Base-by-base conservation (phyloP, 2,888 invertebrate species). In the Cyclophora punctaria region DNA sequence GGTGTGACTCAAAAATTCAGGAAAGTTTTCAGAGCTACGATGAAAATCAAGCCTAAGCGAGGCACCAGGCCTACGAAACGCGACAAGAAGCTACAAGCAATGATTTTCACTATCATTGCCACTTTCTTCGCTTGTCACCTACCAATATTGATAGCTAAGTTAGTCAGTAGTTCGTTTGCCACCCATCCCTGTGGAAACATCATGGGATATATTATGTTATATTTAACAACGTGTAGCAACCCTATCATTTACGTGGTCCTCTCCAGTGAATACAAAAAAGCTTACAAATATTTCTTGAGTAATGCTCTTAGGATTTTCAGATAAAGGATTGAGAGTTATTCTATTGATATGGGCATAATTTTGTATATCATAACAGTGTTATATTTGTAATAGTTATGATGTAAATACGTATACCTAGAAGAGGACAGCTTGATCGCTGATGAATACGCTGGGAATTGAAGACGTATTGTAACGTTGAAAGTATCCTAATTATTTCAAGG, bases 201-300 rank as follows among this genome's bases (percentile, higher is more conserved):
- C 2, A 51, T 51, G 5, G 53, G 56, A 0, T 56, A 53, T 41
- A 42, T 56, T 7, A 35, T 53, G 3, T 33, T 56, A n/a, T 56
- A 53, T 34, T 35, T 49, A 3, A 49, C 54, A 0, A 51, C 50
- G 20, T 55, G 58, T 35, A 47, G 49, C 5, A 58, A 60, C 7
- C 59, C 59, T 20, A 40, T 60, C 1, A 53, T 56, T 4, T 60
- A 60, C 46, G 59, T 60, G 7, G 48, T 58, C 3, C 52, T 58
- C 48, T 60, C 59, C 44, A 58, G 44, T 20, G 59, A 58, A 44
- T 60, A 53, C 40, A 53, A 57, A n/a, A 49, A 56, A 49, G 59
- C 59, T 4, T 60, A 60, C 41, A 56, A 44, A 43, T 45, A 44
- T 46, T 40, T 57, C 3, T 45, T 53, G 35, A 46, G 41, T 7